Conservation (phyloP, 2,113 vertebrate species). For the Penelope pileata region DNA sequence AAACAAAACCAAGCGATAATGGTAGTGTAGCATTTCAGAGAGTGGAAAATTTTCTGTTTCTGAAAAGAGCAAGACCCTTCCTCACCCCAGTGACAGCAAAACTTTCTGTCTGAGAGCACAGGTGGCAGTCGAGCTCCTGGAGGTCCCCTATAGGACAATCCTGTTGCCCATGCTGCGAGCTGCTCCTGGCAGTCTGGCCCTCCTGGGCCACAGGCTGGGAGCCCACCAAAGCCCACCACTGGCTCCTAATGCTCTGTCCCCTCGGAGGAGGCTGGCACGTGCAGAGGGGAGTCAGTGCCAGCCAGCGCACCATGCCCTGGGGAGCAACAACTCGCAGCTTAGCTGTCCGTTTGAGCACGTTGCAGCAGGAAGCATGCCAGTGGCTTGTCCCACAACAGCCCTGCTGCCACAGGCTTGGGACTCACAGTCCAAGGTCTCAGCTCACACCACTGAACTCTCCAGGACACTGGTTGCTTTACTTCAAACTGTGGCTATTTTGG, state of each 20-base stretch:
- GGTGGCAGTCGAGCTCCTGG: background rate
- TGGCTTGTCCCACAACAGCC: background rate
- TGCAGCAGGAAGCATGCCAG: rapidly evolving
- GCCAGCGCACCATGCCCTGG: background rate
- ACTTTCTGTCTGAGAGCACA: background rate
- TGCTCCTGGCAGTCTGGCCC: background rate
- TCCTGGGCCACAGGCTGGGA: background rate
- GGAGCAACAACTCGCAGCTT: rapidly evolving
- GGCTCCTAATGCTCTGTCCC: rapidly evolving
- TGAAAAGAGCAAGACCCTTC: background rate
- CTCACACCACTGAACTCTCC: background rate
- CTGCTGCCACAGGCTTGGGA: background rate
- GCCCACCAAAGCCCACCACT: background rate
- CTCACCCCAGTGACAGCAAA: background rate
- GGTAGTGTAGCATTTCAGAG: background rate
- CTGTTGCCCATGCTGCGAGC: rapidly evolving
- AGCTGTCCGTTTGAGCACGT: too few species aligned
- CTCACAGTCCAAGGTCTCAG: background rate
- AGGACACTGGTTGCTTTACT: background rate
- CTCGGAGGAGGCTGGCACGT: background rate
- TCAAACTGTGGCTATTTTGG: background rate
- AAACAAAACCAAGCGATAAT: slow-evolving; percentile 10
- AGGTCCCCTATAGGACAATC: background rate
- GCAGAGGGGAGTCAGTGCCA: background rate
- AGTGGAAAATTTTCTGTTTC: background rate